Conservation (phyloP, 64 coral and sea anemone genomes). For the Montipora efflorescens region DNA sequence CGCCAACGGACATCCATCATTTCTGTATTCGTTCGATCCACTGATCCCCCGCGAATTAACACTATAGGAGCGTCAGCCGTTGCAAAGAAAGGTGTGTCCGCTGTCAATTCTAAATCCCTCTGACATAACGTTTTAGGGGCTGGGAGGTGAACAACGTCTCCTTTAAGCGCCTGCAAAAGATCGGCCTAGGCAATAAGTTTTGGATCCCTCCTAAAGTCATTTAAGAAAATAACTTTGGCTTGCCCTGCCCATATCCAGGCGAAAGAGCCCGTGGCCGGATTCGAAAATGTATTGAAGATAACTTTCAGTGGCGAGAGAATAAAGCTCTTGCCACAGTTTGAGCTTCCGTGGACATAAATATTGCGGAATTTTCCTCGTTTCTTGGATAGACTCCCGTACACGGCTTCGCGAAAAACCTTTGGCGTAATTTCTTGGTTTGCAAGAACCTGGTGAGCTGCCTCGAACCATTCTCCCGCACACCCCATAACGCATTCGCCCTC, state of each 20-base stretch:
- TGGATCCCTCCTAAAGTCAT: conserved; percentile 69
- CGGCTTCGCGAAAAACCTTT: conserved; percentile 3
- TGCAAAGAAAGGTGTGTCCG: not conserved
- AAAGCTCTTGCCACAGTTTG: conserved; percentile 69
- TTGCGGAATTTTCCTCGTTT: conserved; percentile 64
- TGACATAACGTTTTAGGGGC: conserved; percentile 41
- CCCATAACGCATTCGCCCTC: not conserved
- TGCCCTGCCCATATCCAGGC: conserved; percentile 63
- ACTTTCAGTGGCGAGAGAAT: conserved; percentile 58
- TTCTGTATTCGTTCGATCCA: not conserved
- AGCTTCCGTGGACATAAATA: conserved; percentile 41
- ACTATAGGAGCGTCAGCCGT: conserved; percentile 3
- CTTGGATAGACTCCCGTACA: conserved; percentile 12
- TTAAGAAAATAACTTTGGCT: conserved; percentile 55
- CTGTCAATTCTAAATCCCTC: conserved; percentile 2
- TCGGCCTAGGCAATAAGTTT: conserved; percentile 67
- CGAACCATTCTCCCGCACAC: conserved; percentile 17
- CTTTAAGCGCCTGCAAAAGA: conserved; percentile 57
- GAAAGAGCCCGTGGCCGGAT: conserved; percentile 72
- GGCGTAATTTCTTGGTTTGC: not conserved
- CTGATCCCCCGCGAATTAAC: no score
- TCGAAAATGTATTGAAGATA: conserved; percentile 45
- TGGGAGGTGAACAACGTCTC: conserved; percentile 58
- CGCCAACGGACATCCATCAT: conserved; percentile 46
- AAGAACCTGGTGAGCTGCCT: not conserved